Percentiles rank a stretch among this genome's conserved stretches.
Evolutionary conservation across 1,140 invertebrate species (phyloP).

Genomic region (Lerema accius): DNA sequence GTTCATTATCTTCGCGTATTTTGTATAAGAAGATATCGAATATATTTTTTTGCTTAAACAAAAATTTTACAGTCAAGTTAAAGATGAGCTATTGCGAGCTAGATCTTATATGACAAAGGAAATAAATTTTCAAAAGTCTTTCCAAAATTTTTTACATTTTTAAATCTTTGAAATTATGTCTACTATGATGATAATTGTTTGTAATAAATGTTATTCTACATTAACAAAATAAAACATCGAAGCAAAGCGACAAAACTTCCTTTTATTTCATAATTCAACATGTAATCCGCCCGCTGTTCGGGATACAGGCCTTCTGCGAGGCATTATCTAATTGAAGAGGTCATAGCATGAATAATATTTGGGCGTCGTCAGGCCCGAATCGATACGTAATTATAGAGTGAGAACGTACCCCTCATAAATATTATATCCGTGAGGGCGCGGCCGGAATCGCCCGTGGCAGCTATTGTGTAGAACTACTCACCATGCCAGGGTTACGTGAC

Average conservation of each 20-base stretch:
- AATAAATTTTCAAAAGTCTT: no score
- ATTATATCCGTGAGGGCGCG: slow-evolving; percentile 73
- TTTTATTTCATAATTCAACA: slow-evolving; percentile 18
- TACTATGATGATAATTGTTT: no score
- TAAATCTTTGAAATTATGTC: no score
- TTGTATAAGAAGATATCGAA: slow-evolving; percentile 35
- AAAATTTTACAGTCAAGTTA: no score
- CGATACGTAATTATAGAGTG: slow-evolving; percentile 80
- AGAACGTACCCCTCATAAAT: slow-evolving; percentile 79
- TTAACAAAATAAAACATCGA: no score
- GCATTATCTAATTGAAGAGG: slow-evolving; percentile 54
- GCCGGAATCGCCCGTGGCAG: slow-evolving; percentile 68
- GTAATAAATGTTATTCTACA: no score
- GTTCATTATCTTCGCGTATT: slow-evolving; percentile 65
- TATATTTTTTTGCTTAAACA: no score
- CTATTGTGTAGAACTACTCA: slow-evolving; percentile 63
- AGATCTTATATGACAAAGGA: no score
- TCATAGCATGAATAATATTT: slow-evolving; percentile 66
- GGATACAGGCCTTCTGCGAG: slow-evolving; percentile 23
- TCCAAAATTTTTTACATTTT: no score
- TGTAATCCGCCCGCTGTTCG: slow-evolving; percentile 4
- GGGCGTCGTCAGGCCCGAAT: slow-evolving; percentile 68
- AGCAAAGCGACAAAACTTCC: no score
- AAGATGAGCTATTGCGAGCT: no score
- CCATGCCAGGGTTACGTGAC: slow-evolving; percentile 58